These are phyloP conservation scores for Craniophora ligustri DNA, from an alignment of 2,888 invertebrate species.

Conservation along the genomic window DNA sequence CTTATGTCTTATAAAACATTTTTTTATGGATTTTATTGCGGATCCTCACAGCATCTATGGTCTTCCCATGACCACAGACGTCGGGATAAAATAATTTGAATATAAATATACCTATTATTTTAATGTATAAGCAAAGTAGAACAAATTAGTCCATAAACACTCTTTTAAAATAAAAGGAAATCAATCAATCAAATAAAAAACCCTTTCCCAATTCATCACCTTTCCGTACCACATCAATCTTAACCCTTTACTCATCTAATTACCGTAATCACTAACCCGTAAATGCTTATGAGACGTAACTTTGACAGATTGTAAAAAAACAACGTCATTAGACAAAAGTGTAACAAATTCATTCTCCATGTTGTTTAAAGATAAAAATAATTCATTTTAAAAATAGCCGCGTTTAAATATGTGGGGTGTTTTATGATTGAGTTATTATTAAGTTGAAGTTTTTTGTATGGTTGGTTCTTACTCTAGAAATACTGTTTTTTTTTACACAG, in stretches of 20 bases:
- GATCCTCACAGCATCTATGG: too few species aligned
- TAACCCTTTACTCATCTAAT: conserved; percentile 47
- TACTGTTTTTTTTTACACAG: too few species aligned
- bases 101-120: too few species aligned
- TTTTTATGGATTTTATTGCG: too few species aligned
- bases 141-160: too few species aligned
- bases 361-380: conserved; percentile 34
- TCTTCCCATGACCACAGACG: too few species aligned
- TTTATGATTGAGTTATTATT: not conserved
- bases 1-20: too few species aligned
- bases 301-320: conserved; percentile 38
- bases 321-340: conserved; percentile 11
- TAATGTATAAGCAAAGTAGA: too few species aligned
- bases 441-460: conserved; percentile 20
- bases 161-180: too few species aligned
- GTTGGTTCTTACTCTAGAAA: too few species aligned
- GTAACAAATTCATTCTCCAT: conserved; percentile 41
- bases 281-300: conserved; percentile 26
- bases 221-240: conserved; percentile 28
- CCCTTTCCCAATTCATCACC: not conserved
- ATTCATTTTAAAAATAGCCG: conserved; percentile 27
- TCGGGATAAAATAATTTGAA: too few species aligned
- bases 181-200: too few species aligned
- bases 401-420: conserved; percentile 24
- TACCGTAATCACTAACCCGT: conserved; percentile 49